Conservation (phyloP, 2,888 invertebrate genomes). For the Ochropacha duplaris region DNA sequence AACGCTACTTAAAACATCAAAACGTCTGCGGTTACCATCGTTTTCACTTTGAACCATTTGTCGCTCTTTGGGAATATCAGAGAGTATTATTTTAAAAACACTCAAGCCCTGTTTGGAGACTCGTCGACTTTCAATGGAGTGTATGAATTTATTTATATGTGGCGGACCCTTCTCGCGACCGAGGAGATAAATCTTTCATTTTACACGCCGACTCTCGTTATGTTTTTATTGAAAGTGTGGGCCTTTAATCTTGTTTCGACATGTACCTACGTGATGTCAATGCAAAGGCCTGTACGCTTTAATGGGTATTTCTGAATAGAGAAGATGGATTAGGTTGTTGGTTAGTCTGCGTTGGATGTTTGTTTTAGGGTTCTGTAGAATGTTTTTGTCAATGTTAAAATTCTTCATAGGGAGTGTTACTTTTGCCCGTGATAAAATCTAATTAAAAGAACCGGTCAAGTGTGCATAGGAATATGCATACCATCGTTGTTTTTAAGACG, state of each 20-base stretch:
- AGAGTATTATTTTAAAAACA: constrained; percentile 64
- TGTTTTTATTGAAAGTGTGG: constrained; percentile 62
- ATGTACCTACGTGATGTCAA: constrained; percentile 28
- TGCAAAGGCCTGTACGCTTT: constrained; percentile 17
- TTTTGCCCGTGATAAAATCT: no score
- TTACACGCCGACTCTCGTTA: constrained; percentile 63
- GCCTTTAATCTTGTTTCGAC: constrained; percentile 47
- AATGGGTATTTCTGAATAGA: background rate
- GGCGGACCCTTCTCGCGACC: constrained; percentile 41
- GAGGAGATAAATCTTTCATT: constrained; percentile 68
- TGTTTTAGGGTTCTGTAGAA: background rate
- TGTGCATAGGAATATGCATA: no score
- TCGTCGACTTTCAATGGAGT: constrained; percentile 62
- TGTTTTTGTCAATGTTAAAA: no score
- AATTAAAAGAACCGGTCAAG: no score
- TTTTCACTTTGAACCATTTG: constrained; percentile 40
- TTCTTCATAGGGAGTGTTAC: no score
- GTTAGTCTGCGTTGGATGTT: background rate
- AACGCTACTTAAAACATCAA: background rate
- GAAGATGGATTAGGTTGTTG: background rate
- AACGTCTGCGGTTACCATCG: constrained; percentile 13
- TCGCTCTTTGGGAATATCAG: constrained; percentile 49
- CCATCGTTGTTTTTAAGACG: no score
- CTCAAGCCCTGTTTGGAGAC: constrained; percentile 54
- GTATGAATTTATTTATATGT: constrained; percentile 69